Evolutionary conservation across 2,113 vertebrate species (phyloP).

Genomic region (mouse (Mus musculus)): DNA sequence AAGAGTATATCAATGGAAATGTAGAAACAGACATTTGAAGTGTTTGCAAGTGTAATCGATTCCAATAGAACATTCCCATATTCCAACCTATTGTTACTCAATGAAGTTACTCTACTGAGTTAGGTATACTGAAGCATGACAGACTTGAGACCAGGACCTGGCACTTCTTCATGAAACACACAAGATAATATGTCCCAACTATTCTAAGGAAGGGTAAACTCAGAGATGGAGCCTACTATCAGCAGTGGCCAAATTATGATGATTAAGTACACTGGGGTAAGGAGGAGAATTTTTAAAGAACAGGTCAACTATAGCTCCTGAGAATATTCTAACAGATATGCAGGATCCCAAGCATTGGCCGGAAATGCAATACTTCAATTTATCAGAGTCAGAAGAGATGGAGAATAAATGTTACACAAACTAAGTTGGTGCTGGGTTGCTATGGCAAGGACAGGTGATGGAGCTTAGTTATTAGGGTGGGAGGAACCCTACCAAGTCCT

Average conservation of each 20-base stretch:
- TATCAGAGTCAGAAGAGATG: neutral
- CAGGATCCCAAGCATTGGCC: neutral
- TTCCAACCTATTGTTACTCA: neutral
- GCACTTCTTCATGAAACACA: neutral
- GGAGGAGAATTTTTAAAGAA: neutral
- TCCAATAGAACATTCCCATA: neutral
- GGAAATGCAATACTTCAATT: neutral
- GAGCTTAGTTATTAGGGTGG: too few species aligned
- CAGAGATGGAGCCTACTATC: neutral
- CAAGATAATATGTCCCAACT: neutral
- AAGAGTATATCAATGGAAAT: neutral
- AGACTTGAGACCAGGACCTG: neutral
- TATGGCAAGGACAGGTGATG: too few species aligned
- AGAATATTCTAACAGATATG: neutral
- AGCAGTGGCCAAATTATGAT: neutral
- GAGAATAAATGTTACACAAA: neutral
- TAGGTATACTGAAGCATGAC: neutral
- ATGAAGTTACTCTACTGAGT: neutral
- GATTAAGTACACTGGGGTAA: neutral
- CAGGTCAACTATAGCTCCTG: neutral
- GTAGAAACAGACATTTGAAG: neutral
- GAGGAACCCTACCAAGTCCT: neutral
- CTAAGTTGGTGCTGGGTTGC: neutral
- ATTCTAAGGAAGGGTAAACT: neutral
- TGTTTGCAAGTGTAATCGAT: neutral